phyloP scores from a whole-genome alignment of 1,140 invertebrate species.

The Planococcus citri region DNA sequence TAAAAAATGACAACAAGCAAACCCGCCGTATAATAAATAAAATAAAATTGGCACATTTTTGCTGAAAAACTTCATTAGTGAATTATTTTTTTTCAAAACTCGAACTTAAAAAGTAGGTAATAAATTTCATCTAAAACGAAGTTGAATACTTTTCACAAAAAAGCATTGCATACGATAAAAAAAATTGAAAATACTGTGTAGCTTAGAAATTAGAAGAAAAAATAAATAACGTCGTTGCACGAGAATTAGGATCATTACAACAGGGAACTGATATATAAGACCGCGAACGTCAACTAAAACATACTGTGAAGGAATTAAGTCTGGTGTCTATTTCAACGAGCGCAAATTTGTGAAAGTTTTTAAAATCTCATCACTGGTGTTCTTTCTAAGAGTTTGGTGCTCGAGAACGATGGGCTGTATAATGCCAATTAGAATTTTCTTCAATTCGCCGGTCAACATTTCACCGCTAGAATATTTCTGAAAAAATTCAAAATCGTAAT shows the following conservation, averaged over 20 bases:
- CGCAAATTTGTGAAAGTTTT: constrained; percentile 73
- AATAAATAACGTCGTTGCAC: background rate
- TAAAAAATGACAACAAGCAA: too few relatives aligned
- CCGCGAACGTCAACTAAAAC: background rate
- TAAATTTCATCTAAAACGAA: background rate
- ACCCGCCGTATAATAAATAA: too few relatives aligned
- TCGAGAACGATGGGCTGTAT: constrained; percentile 60
- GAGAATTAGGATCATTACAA: background rate
- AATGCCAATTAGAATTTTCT: constrained; percentile 74
- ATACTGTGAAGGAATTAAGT: background rate
- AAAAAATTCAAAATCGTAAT: too few relatives aligned
- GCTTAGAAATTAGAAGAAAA: background rate
- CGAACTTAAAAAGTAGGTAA: background rate
- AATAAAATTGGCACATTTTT: too few relatives aligned
- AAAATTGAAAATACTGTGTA: constrained; percentile 4
- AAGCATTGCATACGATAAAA: background rate
- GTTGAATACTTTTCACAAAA: background rate
- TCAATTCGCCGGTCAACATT: constrained; percentile 86
- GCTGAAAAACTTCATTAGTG: too few relatives aligned
- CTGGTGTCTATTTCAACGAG: constrained; percentile 44
- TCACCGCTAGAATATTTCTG: constrained; percentile 79
- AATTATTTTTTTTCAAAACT: background rate
- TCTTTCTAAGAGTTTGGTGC: constrained; percentile 68
- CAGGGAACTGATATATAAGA: background rate
- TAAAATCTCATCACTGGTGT: constrained; percentile 75